Conservation (phyloP, 2,888 invertebrate species). For the Lepidocyrtinus sp. region DNA sequence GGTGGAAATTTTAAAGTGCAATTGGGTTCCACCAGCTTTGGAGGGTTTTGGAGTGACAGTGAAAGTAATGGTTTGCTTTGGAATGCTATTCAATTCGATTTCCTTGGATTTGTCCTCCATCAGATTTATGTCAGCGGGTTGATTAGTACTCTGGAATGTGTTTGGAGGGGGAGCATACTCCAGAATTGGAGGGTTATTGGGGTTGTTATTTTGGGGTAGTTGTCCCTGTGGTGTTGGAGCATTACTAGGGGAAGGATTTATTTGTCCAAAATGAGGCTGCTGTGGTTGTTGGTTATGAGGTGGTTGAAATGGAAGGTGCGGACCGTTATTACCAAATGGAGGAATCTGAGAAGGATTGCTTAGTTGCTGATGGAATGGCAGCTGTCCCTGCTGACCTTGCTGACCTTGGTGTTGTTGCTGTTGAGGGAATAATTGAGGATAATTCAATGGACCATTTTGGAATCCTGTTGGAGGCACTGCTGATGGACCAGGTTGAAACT, state of each 20-base stretch:
- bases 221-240: not conserved
- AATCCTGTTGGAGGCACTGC: conserved; percentile 14
- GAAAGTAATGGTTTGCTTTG: conserved; percentile 62
- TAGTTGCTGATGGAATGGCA: not conserved
- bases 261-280: conserved; percentile 32
- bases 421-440: conserved; percentile 1
- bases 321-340: conserved; percentile 17
- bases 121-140: conserved; percentile 49
- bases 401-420: not conserved
- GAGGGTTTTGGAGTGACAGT: conserved; percentile 60
- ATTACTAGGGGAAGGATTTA: conserved; percentile 26
- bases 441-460: conserved; percentile 22
- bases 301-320: not conserved
- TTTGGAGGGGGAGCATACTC: conserved; percentile 63
- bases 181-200: conserved; percentile 52
- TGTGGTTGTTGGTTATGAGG: conserved; percentile 13
- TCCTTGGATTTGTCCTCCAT: conserved; percentile 36
- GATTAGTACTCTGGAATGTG: conserved; percentile 47
- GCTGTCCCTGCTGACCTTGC: not conserved
- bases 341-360: conserved; percentile 30
- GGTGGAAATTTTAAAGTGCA: conserved; percentile 60
- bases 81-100: conserved; percentile 34
- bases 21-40: conserved; percentile 47
- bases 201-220: conserved; percentile 30
- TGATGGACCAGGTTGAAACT: not conserved